Evolutionary conservation across 2,888 invertebrate genomes (phyloP).

Genomic region (Keiferia lycopersicella): DNA sequence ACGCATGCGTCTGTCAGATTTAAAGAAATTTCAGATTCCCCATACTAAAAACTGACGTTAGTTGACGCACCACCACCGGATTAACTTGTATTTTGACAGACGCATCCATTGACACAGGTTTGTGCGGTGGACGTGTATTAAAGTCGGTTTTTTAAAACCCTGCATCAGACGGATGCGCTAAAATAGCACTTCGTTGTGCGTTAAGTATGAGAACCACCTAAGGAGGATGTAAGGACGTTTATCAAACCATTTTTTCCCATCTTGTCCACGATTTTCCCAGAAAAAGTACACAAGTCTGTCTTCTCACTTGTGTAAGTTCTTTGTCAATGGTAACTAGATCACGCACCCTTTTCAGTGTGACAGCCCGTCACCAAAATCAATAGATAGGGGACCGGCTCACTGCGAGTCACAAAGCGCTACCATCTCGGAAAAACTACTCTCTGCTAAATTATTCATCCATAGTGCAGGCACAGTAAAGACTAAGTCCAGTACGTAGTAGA

Average conservation of each 20-base stretch:
- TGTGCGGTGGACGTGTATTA: no score
- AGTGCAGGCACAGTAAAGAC: slow-evolving; percentile 19
- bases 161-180: no score
- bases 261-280: background rate
- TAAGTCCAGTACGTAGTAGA: background rate
- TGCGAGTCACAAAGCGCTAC: slow-evolving; percentile 19
- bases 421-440: slow-evolving; percentile 18
- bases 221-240: no score
- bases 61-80: no score
- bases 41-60: no score
- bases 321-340: background rate
- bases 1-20: no score
- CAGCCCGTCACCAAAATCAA: slow-evolving; percentile 21
- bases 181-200: no score
- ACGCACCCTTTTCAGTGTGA: slow-evolving; percentile 22
- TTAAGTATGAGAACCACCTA: no score
- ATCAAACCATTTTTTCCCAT: background rate
- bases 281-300: background rate
- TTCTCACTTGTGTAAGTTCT: background rate
- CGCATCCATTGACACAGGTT: no score
- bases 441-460: slow-evolving; percentile 52
- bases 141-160: no score
- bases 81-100: no score
- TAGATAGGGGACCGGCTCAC: slow-evolving; percentile 6
- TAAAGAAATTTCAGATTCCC: no score